Evolutionary conservation across 2,797 vertebrate genomes (phyloP).

Genomic region (Calcarius lapponicus): DNA sequence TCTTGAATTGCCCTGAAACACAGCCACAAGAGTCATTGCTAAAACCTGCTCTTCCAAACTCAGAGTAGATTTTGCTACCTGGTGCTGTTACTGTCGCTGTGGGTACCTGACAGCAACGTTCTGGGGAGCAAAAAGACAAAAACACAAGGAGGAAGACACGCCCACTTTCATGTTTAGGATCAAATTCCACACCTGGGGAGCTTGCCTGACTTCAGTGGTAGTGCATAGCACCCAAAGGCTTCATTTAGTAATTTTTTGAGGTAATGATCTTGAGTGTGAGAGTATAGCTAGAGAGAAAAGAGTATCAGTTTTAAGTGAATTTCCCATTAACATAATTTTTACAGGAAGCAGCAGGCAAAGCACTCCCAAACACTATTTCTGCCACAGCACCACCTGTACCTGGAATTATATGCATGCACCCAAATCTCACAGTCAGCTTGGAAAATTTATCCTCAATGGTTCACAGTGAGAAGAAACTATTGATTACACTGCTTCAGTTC

Average conservation of each 20-base stretch:
- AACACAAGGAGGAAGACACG: neutral
- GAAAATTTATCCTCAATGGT: neutral
- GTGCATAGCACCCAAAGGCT: neutral
- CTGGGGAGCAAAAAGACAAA: neutral
- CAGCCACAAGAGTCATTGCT: rapidly evolving
- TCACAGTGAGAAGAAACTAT: neutral
- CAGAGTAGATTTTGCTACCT: neutral
- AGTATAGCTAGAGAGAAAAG: neutral
- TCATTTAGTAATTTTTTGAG: neutral
- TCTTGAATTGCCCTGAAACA: neutral
- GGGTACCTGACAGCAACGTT: neutral
- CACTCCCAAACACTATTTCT: neutral
- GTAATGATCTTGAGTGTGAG: neutral
- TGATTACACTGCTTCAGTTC: neutral
- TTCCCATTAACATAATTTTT: neutral
- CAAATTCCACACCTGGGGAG: neutral
- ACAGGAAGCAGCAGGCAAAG: neutral
- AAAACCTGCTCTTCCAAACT: neutral
- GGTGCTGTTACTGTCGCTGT: neutral
- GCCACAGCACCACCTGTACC: neutral
- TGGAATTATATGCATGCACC: neutral
- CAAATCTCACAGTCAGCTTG: neutral
- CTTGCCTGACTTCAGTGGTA: neutral
- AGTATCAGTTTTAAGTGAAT: neutral
- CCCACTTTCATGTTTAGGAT: rapidly evolving